These are phyloP conservation scores for Cryptocheilus praepositus DNA, from an alignment of 2,888 invertebrate species.

Conservation along the genomic window DNA sequence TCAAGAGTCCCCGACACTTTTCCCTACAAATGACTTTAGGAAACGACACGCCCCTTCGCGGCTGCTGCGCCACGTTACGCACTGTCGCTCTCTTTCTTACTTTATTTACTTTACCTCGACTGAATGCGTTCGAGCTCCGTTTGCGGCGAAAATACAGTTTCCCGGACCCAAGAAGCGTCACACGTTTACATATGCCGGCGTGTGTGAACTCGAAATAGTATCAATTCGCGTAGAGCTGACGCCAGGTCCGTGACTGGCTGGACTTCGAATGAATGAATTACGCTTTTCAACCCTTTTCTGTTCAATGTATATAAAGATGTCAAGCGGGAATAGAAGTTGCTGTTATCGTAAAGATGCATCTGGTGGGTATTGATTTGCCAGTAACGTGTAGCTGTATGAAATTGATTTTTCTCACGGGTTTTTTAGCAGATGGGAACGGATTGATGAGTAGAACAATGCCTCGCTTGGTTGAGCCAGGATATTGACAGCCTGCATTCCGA, in stretches of 20 bases:
- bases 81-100: constrained; percentile 7
- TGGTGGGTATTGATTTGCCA: too few relatives aligned
- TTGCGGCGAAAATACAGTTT: constrained; percentile 15
- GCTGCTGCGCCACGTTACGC: constrained; percentile 57
- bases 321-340: too few relatives aligned
- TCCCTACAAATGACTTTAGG: constrained; percentile 70
- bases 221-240: constrained; percentile 23
- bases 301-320: too few relatives aligned
- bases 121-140: too few relatives aligned
- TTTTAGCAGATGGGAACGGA: too few relatives aligned
- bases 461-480: too few relatives aligned
- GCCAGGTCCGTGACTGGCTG: constrained; percentile 12
- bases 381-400: too few relatives aligned
- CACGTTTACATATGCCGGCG: constrained; percentile 4
- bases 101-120: constrained; percentile 9
- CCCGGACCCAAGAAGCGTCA: constrained; percentile 16
- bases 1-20: constrained; percentile 41
- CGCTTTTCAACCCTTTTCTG: constrained; percentile 32
- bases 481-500: too few relatives aligned
- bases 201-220: constrained; percentile 40
- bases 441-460: too few relatives aligned
- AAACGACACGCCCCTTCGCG: constrained; percentile 71
- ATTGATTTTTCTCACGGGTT: too few relatives aligned
- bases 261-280: constrained; percentile 29
- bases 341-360: too few relatives aligned